Percentiles rank a stretch among this genome's conserved stretches.
phyloP scores from a whole-genome alignment of 2,113 vertebrate genomes.

The Myodes glareolus region DNA sequence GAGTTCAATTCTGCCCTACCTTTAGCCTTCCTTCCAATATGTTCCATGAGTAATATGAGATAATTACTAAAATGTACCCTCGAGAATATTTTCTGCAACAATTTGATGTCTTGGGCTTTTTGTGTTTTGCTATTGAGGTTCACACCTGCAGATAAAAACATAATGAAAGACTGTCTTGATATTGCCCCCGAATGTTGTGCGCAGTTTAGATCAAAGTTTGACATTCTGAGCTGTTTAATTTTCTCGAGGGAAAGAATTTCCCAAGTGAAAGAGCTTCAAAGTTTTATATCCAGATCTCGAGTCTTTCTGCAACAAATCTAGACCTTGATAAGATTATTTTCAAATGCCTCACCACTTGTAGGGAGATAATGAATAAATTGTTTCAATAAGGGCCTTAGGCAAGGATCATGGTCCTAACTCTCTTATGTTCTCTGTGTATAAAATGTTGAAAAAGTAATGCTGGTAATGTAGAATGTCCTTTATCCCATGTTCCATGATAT shows the following conservation, averaged over 20 bases:
- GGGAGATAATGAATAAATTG: slow-evolving; percentile 66
- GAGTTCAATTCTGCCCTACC: slow-evolving; percentile 19
- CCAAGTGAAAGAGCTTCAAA: slow-evolving; percentile 31
- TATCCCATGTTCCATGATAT: neutral
- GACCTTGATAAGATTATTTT: slow-evolving; percentile 66
- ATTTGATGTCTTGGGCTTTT: slow-evolving; percentile 54
- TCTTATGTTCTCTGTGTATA: slow-evolving; percentile 9
- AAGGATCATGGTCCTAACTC: neutral
- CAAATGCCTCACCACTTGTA: slow-evolving; percentile 6
- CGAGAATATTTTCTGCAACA: slow-evolving; percentile 54
- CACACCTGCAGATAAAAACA: slow-evolving; percentile 54
- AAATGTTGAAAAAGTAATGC: neutral
- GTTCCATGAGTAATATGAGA: slow-evolving; percentile 38
- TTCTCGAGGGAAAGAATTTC: slow-evolving; percentile 59
- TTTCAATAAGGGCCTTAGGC: neutral
- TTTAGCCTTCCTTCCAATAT: neutral
- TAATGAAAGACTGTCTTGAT: slow-evolving; percentile 57
- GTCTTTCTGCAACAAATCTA: slow-evolving; percentile 67
- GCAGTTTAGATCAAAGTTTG: slow-evolving; percentile 67
- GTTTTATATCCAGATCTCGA: slow-evolving; percentile 19
- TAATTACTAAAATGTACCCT: slow-evolving; percentile 59
- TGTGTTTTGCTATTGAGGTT: slow-evolving; percentile 62
- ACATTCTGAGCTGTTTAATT: slow-evolving; percentile 56
- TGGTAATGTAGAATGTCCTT: neutral
- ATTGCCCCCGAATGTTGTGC: slow-evolving; percentile 47